Evolutionary conservation across 2,888 invertebrate genomes (phyloP).

Genomic region (Cryptosula pallasiana): DNA sequence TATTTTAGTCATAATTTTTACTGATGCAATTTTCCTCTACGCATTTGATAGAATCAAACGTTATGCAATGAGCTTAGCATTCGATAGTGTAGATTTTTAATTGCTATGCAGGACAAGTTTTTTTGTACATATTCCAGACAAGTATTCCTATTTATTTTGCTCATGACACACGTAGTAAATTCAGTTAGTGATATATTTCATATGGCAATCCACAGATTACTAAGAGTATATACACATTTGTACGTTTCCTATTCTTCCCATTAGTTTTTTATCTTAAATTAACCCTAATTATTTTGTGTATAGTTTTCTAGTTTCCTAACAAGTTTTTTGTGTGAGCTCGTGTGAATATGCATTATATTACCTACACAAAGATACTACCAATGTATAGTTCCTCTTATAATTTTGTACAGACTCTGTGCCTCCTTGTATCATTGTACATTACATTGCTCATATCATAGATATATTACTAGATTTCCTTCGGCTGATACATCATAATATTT

Average conservation of each 20-base stretch:
- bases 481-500: not conserved
- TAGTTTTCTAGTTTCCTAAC: constrained; percentile 2
- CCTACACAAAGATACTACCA: not conserved
- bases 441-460: not conserved
- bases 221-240: not conserved
- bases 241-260: not conserved
- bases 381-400: not conserved
- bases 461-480: not conserved
- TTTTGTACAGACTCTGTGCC: not conserved
- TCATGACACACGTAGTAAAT: not conserved
- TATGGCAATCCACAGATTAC: not conserved
- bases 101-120: not conserved
- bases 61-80: not conserved
- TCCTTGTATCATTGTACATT: not conserved
- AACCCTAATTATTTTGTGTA: constrained; percentile 2
- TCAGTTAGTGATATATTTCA: not conserved
- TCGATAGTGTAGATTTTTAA: not conserved
- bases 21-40: not conserved
- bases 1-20: not conserved
- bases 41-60: not conserved
- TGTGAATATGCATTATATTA: not conserved
- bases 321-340: not conserved
- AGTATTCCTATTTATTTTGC: constrained; percentile 22
- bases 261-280: not conserved
- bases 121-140: constrained; percentile 2